Evolutionary conservation across 2,888 invertebrate genomes (phyloP), one percentile per base, ranked within the genome.

Genomic region (Cyclophora albipunctata): DNA sequence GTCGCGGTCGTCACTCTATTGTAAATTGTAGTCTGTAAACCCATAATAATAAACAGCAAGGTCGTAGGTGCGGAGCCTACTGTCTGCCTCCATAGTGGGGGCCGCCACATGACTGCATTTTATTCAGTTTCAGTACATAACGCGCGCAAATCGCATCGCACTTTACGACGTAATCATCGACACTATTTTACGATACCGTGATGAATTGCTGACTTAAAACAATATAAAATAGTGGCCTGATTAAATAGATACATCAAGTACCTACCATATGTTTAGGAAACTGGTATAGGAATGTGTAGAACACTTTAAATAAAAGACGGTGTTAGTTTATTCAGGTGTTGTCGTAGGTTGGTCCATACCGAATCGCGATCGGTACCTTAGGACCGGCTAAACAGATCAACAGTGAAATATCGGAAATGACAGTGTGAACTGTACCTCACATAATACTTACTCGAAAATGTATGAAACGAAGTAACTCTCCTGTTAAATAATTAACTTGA

Each of bases 1-100:
- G 78, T 68, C 73, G 80, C 72, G 51, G 73, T 82, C 81, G 84
- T 84, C 84, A 81, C 67, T 77, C 81, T 71, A 86, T 86, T 85
- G 87, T 86, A 84, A 85, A 82, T 82, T 81, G 82, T 79, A 69
- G 80, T 79, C 78, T 79, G 83, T 82, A 80, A 81, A 81, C 82
- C 84, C 79, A 84, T 84, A 84, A 88, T 85, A 85, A 86, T 84
- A 79, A 80, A 78, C 80, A 74, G 79, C 85, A 88, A 87, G 87
- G 87, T 86, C 86, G 82, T 58, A 64, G 67, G 57, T 54, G 53
- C 59, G 57, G 54, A 60, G 60, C 53, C 49, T 63, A 63, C 58
- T 57, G 55, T 45, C 59, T 5, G 37, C 2, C 55, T 61, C 68
- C 71, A 72, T 72, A 72, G 86, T 75, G 84, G 84, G 83, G 80